Evolutionary conservation across 2,888 invertebrate species (phyloP).

Genomic region (Melieria picta): DNA sequence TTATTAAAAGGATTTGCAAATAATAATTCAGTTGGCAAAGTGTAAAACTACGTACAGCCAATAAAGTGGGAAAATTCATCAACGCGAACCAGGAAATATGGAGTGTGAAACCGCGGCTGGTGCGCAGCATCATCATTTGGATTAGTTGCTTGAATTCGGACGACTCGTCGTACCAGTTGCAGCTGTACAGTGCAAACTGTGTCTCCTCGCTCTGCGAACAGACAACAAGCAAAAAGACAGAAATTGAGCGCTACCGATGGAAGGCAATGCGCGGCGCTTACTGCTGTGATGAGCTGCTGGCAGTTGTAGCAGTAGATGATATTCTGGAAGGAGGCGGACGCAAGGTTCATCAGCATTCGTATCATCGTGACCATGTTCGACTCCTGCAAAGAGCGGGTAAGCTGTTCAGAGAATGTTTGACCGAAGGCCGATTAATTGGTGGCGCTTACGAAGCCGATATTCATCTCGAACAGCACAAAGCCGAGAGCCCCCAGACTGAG

Average conservation of each 20-base stretch:
- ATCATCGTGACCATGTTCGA: slow-evolving; percentile 44
- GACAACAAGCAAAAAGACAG: neutral
- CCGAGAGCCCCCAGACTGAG: slow-evolving; percentile 8
- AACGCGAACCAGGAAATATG: too few species aligned
- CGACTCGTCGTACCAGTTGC: slow-evolving; percentile 55
- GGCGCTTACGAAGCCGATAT: too few species aligned
- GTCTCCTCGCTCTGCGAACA: slow-evolving; percentile 49
- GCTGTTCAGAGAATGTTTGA: too few species aligned
- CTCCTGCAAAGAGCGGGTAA: slow-evolving; percentile 15
- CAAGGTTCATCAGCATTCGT: slow-evolving; percentile 56
- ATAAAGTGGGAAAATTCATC: slow-evolving; percentile 29
- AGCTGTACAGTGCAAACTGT: slow-evolving; percentile 52
- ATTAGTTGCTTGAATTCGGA: neutral
- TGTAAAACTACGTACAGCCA: slow-evolving; percentile 49
- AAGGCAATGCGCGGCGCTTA: too few species aligned
- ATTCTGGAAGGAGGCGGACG: slow-evolving; percentile 53
- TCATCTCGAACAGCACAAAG: slow-evolving; percentile 12
- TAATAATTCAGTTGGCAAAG: too few species aligned
- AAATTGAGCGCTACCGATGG: too few species aligned
- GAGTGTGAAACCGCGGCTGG: too few species aligned
- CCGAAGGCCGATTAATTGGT: too few species aligned
- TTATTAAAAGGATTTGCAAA: too few species aligned
- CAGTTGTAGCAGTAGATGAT: slow-evolving; percentile 58
- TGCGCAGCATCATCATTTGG: too few species aligned
- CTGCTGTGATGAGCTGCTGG: slow-evolving; percentile 45